Evolutionary conservation across 2,113 vertebrate genomes (phyloP), one percentile per base, ranked within the genome.

Genomic region (Myxocyprinus asiaticus): DNA sequence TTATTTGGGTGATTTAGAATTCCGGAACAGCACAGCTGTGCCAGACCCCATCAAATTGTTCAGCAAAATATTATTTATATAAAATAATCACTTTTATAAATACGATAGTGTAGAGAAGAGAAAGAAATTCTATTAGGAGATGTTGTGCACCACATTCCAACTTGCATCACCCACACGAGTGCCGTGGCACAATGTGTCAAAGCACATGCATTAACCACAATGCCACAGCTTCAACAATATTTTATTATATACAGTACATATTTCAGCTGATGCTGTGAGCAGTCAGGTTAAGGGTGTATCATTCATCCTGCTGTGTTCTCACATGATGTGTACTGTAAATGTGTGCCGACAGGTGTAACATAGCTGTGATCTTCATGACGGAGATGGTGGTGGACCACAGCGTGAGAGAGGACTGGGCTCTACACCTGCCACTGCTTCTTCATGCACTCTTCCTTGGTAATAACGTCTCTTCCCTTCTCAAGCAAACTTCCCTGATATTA

Each of bases 321-420:
- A 6, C n/a, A 58, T 47, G 33, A 4, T 56, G 10, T 59, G 3
- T 47, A 43, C 77, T 15, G 59, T 80, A 15, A 74, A 17, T 81
- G 11, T 83, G 4, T 84, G 68, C 67, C 81, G 4, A 53, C 85
- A 99, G 98, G 90, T 99, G 98, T 84, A 99, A 99, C 81, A 96
- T 99, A 76, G 98, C 97, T 47, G 97, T 99, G 77, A 98, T 99
- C 85, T 98, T 99, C 83, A 98, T 99, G 97, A 97, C 98, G 7
- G 98, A 99, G 87, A 98, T 99, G 97, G 96, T 99, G 84, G 97
- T 97, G 86, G 98, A 99, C 88, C 97, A 99, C 91, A 98, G 97
- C 44, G 96, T 99, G 79, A 94, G 97, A 88, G 97, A 98, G 86
- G 98, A 99, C 76, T 99, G 98, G 98, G 96, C 97, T 44, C 92